Conservation (phyloP, 92 coral and sea anemone genomes). For the Diadumene lineata region DNA sequence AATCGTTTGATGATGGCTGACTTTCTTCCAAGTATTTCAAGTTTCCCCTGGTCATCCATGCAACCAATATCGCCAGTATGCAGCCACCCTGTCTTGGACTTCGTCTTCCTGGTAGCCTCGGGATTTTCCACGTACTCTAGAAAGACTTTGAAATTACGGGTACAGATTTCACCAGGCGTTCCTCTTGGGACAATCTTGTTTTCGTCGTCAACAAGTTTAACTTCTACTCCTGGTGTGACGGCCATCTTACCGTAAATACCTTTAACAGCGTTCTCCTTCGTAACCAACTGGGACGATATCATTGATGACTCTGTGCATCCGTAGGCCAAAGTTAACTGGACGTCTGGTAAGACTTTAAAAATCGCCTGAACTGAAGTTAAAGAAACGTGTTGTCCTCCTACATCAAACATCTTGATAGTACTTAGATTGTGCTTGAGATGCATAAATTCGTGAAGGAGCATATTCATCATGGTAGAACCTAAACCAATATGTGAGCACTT, state of each 20-base stretch:
- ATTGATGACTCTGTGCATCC: background rate
- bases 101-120: conserved; percentile 22
- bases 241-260: conserved; percentile 26
- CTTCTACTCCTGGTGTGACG: conserved; percentile 17
- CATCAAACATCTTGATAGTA: background rate
- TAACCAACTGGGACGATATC: background rate
- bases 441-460: background rate
- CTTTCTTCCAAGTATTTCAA: background rate
- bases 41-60: background rate
- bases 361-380: no score
- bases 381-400: background rate
- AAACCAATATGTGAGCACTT: background rate
- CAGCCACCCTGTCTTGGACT: conserved; percentile 16
- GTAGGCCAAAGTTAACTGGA: background rate
- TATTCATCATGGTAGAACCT: conserved; percentile 4
- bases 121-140: conserved; percentile 36
- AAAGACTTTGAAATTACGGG: conserved; percentile 25
- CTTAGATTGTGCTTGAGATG: background rate
- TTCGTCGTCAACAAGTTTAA: conserved; percentile 21
- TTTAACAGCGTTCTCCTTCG: background rate
- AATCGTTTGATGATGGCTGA: background rate
- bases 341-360: background rate
- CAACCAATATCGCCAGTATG: conserved; percentile 8
- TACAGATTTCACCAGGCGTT: conserved; percentile 31
- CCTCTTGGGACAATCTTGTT: conserved; percentile 29